Base-by-base conservation (phyloP, 2,888 invertebrate genomes). In the Tipula confusa region DNA sequence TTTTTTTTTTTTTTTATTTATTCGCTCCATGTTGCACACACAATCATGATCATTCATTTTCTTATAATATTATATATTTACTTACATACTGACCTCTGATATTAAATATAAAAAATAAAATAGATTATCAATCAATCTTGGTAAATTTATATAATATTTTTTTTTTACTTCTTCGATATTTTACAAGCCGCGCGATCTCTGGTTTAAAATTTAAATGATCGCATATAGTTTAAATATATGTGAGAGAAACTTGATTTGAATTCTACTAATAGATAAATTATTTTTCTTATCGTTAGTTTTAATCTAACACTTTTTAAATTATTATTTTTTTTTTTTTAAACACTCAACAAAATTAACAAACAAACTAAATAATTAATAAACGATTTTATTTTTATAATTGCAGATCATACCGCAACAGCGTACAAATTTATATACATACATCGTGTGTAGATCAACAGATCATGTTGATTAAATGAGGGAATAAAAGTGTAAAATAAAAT, bases 391-490 rank as follows among this genome's bases (percentile, higher is more conserved):
- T 24, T 64, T 64, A 43, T 43, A 24, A 64, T 64, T 64, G 64
- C 64, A 64, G 64, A 64, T 64, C 64, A 9, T 64, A 64, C n/a
- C n/a, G 9, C 64, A 64, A 24, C 64, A 43, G 64, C 24, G 64
- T 9, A 64, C 18, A n/a, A n/a, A n/a, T n/a, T n/a, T 64, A 64
- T 64, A 64, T 18, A 13, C 64, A 24, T 64, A 64, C 64, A 24
- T 11, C 9, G 64, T 24, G 64, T 24, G 9, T 64, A 64, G 64
- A 64, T 64, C 64, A 64, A 64, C 64, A 24, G 24, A 64, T 64
- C 64, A 64, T 64, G 64, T 64, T 64, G 64, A 64, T 64, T 64
- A 64, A 64, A 64, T 64, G 64, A 64, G 64, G n/a, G 64, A 64
- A 64, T 24, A 64, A 18, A 64, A 64, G 64, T 64, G 64, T 64